Base-by-base conservation (phyloP, 2,797 vertebrate species). In the Anas georgica region DNA sequence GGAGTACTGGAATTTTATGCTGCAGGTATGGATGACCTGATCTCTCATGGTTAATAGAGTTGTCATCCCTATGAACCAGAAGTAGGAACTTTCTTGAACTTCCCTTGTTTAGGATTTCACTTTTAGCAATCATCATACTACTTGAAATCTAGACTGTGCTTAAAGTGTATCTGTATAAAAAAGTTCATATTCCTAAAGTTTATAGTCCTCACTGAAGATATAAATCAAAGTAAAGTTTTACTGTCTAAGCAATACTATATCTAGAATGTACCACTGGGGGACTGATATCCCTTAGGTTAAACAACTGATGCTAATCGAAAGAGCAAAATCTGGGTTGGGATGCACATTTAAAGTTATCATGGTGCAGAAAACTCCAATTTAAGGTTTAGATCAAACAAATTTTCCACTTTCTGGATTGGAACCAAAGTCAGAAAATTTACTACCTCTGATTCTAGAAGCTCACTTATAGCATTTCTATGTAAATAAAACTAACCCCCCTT, bases 161-260 rank as follows among this genome's bases (percentile, higher is more conserved):
- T 63, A 88, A 45, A 8, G 2, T 63, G 22, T 41, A 75, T 66
- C 31, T 85, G n/a, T 60, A 75, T 73, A 86, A 93, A 80, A 7
- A 28, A 2, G 76, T 77, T 72, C 16, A 6, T 83, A 56, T 37
- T 93, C 25, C 18, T 59, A 55, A 54, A 89, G 23, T 35, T n/a
- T 92, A 29, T 20, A 89, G 16, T 87, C 58, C 20, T 87, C 23
- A 16, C 12, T 39, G 50, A 93, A 58, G 22, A 72, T 5, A 69
- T 37, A 93, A 96, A 87, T 75, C 58, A 87, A 75, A 73, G n/a
- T 12, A 56, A 84, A 87, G 33, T 87, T 91, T 85, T 91, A 64
- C 76, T 77, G 41, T 33, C 48, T 59, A 62, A 72, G 28, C 45
- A 83, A 85, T 39, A 64, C 5, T 31, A 31, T 72, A 80, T 28